Evolutionary conservation across 1,140 invertebrate species (phyloP).

Genomic region (Cepaea nemoralis): DNA sequence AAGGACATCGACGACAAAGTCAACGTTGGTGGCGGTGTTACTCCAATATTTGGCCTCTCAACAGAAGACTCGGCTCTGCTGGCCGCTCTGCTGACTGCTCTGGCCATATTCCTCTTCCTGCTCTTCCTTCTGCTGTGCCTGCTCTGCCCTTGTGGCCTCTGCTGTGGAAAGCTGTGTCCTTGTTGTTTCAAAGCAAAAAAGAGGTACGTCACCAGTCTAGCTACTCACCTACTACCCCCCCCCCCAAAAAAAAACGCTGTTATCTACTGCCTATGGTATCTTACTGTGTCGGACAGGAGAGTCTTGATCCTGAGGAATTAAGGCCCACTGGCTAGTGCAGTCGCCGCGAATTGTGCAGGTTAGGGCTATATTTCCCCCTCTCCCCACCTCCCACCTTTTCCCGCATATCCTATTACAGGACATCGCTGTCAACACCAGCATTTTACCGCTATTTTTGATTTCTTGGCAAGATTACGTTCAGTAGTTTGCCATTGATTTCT

Average conservation of each 20-base stretch:
- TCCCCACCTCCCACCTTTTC: background rate
- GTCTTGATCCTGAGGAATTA: too few relatives aligned
- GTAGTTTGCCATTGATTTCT: too few relatives aligned
- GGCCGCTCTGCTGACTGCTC: constrained; percentile 25
- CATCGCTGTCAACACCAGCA: too few relatives aligned
- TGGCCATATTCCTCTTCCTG: constrained; percentile 40
- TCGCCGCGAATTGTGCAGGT: too few relatives aligned
- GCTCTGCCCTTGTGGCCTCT: constrained; percentile 26
- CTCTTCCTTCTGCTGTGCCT: constrained; percentile 40
- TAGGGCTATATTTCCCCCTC: background rate
- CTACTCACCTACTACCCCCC: background rate
- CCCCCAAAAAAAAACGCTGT: too few relatives aligned
- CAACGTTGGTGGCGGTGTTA: background rate
- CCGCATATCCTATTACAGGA: too few relatives aligned
- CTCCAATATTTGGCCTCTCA: constrained; percentile 3
- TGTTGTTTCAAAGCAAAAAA: constrained; percentile 29
- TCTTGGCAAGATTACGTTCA: too few relatives aligned
- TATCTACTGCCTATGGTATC: too few relatives aligned
- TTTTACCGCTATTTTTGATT: too few relatives aligned
- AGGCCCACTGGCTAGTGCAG: too few relatives aligned
- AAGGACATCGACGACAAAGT: background rate
- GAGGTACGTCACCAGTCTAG: constrained; percentile 24
- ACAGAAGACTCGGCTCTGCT: constrained; percentile 34
- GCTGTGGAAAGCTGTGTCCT: constrained; percentile 11
- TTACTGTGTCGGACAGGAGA: too few relatives aligned